Percentiles rank a stretch among this genome's conserved stretches.
These are phyloP conservation scores for Calephelis perditalis DNA, from an alignment of 2,888 invertebrate genomes.

Conservation along the genomic window DNA sequence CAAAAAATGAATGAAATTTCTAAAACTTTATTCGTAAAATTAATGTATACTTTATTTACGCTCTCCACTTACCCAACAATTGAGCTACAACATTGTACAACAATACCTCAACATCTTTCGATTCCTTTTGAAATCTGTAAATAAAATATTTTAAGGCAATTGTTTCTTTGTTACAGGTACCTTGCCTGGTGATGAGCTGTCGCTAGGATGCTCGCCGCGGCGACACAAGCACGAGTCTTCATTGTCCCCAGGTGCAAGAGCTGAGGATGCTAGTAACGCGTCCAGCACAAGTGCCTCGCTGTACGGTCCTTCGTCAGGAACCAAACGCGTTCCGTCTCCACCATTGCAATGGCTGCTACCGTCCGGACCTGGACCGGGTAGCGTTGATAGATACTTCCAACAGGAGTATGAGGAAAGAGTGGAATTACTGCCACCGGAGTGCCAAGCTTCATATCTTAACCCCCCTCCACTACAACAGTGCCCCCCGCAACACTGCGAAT, in stretches of 20 bases:
- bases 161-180: slow-evolving; percentile 80
- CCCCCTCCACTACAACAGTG: slow-evolving; percentile 66
- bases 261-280: slow-evolving; percentile 86
- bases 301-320: slow-evolving; percentile 72
- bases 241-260: slow-evolving; percentile 83
- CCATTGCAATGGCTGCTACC: slow-evolving; percentile 85
- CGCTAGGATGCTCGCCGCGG: slow-evolving; percentile 79
- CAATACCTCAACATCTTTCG: no score
- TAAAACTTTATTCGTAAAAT: no score
- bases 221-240: slow-evolving; percentile 80
- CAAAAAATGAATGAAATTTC: no score
- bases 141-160: background rate
- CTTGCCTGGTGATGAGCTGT: slow-evolving; percentile 87
- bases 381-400: slow-evolving; percentile 78
- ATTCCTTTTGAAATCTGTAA: no score
- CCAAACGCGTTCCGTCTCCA: slow-evolving; percentile 70
- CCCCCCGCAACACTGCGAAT: slow-evolving; percentile 72
- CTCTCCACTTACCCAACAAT: no score
- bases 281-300: slow-evolving; percentile 80
- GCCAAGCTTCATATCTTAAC: slow-evolving; percentile 61
- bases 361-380: slow-evolving; percentile 83
- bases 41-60: no score
- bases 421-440: slow-evolving; percentile 69
- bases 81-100: no score
- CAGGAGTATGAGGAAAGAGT: slow-evolving; percentile 85